phyloP scores from a whole-genome alignment of 2,113 vertebrate genomes.

The Prionailurus viverrinus region DNA sequence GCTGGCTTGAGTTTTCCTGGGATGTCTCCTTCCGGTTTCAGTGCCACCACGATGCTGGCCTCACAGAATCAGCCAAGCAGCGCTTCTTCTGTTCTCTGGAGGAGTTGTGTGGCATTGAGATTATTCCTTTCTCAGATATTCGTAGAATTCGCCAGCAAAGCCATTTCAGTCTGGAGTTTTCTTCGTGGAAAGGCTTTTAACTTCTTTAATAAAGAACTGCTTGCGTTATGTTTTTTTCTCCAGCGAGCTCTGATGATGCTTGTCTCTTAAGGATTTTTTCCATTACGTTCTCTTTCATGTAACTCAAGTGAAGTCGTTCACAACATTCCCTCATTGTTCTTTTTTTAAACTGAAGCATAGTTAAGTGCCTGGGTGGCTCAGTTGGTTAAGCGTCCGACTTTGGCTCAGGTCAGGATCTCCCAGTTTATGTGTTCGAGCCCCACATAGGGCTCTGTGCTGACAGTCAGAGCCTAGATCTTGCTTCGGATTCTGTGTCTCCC shows the following conservation, averaged over 20 bases:
- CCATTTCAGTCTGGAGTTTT: not conserved
- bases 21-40: not conserved
- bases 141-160: not conserved
- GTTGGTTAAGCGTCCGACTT: too few species aligned
- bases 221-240: too few species aligned
- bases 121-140: not conserved
- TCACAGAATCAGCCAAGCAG: not conserved
- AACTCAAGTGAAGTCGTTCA: not conserved
- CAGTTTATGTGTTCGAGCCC: too few species aligned
- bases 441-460: too few species aligned
- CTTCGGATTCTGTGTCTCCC: too few species aligned
- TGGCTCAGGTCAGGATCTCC: too few species aligned
- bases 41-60: not conserved
- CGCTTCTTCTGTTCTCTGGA: not conserved
- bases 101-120: not conserved
- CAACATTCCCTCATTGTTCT: not conserved
- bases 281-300: not conserved
- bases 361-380: too few species aligned
- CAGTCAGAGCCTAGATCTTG: too few species aligned
- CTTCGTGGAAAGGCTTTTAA: not conserved
- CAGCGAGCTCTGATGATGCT: not conserved
- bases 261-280: not conserved
- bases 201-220: not conserved
- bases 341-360: not conserved
- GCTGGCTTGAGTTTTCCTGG: not conserved